These are phyloP conservation scores for Minunthozetes semirufus DNA, from an alignment of 2,888 invertebrate genomes.

Conservation along the genomic window DNA sequence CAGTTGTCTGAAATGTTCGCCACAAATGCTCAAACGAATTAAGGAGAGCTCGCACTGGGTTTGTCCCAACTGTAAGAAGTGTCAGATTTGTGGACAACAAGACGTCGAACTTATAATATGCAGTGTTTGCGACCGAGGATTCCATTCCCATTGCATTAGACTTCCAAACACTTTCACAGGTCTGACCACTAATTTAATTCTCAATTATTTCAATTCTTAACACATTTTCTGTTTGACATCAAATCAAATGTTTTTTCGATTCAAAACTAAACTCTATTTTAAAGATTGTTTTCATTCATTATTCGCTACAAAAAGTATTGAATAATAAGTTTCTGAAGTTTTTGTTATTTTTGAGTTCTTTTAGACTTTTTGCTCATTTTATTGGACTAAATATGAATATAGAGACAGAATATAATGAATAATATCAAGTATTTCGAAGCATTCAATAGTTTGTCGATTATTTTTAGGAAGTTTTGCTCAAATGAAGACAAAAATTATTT, in stretches of 20 bases:
- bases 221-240: too few species aligned
- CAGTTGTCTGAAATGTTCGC: conserved; percentile 32
- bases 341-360: neutral
- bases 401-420: too few species aligned
- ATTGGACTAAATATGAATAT: too few species aligned
- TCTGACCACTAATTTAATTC: neutral
- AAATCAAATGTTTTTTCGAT: too few species aligned
- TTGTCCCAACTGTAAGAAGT: conserved; percentile 37
- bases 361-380: too few species aligned
- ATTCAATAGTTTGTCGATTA: too few species aligned
- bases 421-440: too few species aligned
- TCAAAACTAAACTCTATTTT: too few species aligned
- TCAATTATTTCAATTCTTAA: neutral
- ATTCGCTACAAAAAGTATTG: too few species aligned
- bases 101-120: conserved; percentile 34
- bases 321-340: neutral
- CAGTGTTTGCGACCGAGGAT: conserved; percentile 33
- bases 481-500: too few species aligned
- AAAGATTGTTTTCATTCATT: too few species aligned
- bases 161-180: conserved; percentile 19
- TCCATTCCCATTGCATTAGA: conserved; percentile 27
- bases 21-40: conserved; percentile 26
- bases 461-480: too few species aligned
- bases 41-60: conserved; percentile 31
- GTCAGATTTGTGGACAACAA: conserved; percentile 32